Evolutionary conservation across 1,140 invertebrate species (phyloP), one percentile per base, ranked within the genome.

Genomic region (Proctacanthus coquilletti): DNA sequence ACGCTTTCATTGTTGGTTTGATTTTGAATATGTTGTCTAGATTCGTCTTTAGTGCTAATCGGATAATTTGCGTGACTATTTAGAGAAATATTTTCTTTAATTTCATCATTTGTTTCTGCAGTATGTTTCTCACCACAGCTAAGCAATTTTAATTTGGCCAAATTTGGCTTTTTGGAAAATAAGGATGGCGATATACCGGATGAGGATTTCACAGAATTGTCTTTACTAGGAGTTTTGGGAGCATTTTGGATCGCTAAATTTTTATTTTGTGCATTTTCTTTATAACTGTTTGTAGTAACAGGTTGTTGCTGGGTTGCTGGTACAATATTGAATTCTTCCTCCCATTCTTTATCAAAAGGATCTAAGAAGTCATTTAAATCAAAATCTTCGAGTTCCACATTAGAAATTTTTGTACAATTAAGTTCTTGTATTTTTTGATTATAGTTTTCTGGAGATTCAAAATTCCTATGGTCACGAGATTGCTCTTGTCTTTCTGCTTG

Each of bases 331-430:
- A 25, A 25, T n/a, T 8, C n/a, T 8, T 25, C 6, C 6, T 25
- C n/a, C 8, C 17, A 9, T 6, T 35, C 34, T 3, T 21, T 21
- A 2, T 19, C 18, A 35, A 19, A 35, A 3, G 18, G 18, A 9
- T 35, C 34, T 3, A 17, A 18, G n/a, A 35, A 19, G 34, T 35
- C 34, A 15, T 20, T 35, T 3, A 21, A 13, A 21, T 35, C 34
- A 19, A 35, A 19, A 19, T 35, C 34, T 21, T 17, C 34, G n/a
- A 35, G 9, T 35, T 21, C 34, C 2, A 18, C 14, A 13, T 33
- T 25, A 25, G 23, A 25, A 25, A n/a, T 25, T 25, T 25, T 6
- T 25, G 6, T 25, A 25, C 23, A 25, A n/a, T 25, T 8, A n/a
- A 25, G 6, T 25, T 25, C 23, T 6, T 8, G n/a, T 17, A 14